Percentiles rank a stretch among this genome's conserved stretches.
phyloP scores from a whole-genome alignment of 2,113 vertebrate genomes.

The Plotosus lineatus region DNA sequence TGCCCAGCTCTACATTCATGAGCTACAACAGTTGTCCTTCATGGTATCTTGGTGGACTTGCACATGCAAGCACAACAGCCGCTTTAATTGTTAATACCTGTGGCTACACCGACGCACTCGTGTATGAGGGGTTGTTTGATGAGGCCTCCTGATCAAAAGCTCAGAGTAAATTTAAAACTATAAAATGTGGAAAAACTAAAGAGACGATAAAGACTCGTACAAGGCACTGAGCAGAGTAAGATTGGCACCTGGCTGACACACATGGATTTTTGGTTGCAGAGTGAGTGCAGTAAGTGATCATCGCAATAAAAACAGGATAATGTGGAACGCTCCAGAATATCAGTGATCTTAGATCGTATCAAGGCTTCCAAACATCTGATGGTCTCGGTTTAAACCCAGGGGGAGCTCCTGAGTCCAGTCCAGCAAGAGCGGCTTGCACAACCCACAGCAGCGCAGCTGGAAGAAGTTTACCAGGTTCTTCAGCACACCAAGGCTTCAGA shows the following conservation, averaged over 20 bases:
- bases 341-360: slow-evolving; percentile 77
- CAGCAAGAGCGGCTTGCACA: slow-evolving; percentile 79
- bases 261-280: too few relatives aligned
- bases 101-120: too few relatives aligned
- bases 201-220: background rate
- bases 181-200: background rate
- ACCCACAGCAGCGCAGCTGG: slow-evolving; percentile 85
- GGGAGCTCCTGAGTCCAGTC: slow-evolving; percentile 90
- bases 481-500: slow-evolving; percentile 79
- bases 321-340: slow-evolving; percentile 27
- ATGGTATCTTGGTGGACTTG: background rate
- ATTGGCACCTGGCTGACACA: too few relatives aligned
- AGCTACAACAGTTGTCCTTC: too few relatives aligned
- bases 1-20: too few relatives aligned
- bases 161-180: background rate
- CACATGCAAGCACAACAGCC: too few relatives aligned
- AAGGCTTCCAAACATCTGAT: slow-evolving; percentile 69
- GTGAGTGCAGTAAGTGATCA: background rate
- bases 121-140: background rate
- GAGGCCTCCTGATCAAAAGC: background rate
- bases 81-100: too few relatives aligned
- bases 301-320: background rate
- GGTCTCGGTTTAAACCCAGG: slow-evolving; percentile 70
- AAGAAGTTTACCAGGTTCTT: slow-evolving; percentile 92
- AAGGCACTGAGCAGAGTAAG: background rate